Conservation (phyloP, 2,888 invertebrate genomes). For the Agrochola circellaris region DNA sequence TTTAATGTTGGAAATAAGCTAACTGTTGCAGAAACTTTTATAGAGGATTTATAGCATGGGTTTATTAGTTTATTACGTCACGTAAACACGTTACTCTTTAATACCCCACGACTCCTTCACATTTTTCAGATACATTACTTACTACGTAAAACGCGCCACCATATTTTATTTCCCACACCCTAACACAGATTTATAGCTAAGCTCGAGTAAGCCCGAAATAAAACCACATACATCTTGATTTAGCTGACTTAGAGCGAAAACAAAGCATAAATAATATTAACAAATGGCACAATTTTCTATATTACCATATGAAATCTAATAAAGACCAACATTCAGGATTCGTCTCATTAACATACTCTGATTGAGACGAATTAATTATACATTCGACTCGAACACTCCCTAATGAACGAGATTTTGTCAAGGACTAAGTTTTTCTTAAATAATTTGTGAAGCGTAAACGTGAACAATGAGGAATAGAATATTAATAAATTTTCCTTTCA, state of each 20-base stretch:
- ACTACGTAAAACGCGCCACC: neutral
- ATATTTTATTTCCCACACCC: constrained; percentile 22
- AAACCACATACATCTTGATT: constrained; percentile 37
- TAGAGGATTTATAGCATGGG: too few species aligned
- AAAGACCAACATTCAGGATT: constrained; percentile 28
- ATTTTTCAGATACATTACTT: constrained; percentile 12
- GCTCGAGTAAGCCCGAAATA: constrained; percentile 14
- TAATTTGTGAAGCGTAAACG: constrained; percentile 17
- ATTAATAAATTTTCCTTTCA: neutral
- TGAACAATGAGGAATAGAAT: constrained; percentile 12
- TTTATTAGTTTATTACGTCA: neutral
- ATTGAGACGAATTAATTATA: constrained; percentile 62
- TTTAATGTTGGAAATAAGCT: too few species aligned
- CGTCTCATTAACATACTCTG: constrained; percentile 55
- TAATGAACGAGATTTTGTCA: constrained; percentile 58
- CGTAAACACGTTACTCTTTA: neutral
- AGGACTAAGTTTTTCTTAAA: constrained; percentile 36
- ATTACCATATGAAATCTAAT: constrained; percentile 64
- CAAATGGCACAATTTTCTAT: constrained; percentile 28
- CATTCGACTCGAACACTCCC: constrained; percentile 50
- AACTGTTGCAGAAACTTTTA: too few species aligned
- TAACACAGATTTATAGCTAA: constrained; percentile 49
- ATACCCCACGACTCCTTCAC: neutral
- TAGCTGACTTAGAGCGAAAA: constrained; percentile 16
- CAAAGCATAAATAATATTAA: constrained; percentile 42